Evolutionary conservation across 2,113 vertebrate genomes (phyloP), one percentile per base, ranked within the genome.

Genomic region (Dicaeum eximium): DNA sequence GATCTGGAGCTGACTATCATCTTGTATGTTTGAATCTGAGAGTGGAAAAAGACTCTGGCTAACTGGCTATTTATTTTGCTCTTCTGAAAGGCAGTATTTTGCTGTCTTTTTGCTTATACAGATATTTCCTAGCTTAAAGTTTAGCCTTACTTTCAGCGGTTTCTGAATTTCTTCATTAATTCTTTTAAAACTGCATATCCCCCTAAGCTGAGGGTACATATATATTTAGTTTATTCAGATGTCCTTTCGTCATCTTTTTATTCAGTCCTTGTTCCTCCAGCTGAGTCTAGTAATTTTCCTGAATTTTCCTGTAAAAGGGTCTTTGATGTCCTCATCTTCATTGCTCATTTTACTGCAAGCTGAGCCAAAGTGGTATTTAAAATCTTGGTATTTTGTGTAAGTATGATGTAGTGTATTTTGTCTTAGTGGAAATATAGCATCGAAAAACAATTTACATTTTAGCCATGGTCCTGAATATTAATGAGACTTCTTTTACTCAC

Each of bases 371-470:
- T 50, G 54, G 74, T 94, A 64, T 94, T 92, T 88, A 93, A 96
- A 96, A 96, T 94, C 77, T 81, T 47, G 47, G 33, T 88, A 77
- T 90, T 92, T 92, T 89, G 35, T 93, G 40, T 44, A 93, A 94
- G 73, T 86, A 83, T 71, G 92, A 92, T 82, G 85, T 61, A 80
- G 80, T 48, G 24, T 73, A 66, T 85, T 89, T 95, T 96, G 77
- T 84, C 88, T 91, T 91, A 84, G 92, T 93, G 74, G 90, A 86
- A 86, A 82, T 67, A 94, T 0, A 82, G 70, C 69, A 92, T 91
- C 27, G 7, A 84, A 94, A 95, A 91, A 72, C 80, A 92, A 96
- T 90, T 91, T 92, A 95, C 85, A 94, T 94, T 94, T 95, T 93
- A 96, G 67, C 80, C 77, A 64, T 66, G 78, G 85, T 86, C 72